Base-by-base conservation (phyloP, 2,797 vertebrate species). In the Semotilus atromaculatus region DNA sequence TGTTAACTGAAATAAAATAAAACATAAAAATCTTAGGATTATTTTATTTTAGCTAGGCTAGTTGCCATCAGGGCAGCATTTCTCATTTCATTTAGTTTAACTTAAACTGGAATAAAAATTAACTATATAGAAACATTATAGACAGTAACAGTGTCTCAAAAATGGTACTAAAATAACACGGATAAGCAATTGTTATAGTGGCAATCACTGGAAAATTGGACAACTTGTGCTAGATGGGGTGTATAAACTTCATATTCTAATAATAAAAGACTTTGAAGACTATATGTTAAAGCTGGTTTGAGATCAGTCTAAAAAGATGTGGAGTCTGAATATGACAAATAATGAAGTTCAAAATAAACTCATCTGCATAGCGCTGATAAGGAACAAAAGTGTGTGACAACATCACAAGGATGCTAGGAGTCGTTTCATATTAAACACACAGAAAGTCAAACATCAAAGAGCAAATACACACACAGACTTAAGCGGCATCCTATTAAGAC, bases 391-490 rank as follows among this genome's bases (percentile, higher is more conserved):
- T 36, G 19, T 31, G 38, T 4, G 53, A 78, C 55, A 45, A 60
- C 53, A 62, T 64, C 11, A 72, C 76, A 72, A 62, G 31, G 66
- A 84, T 84, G 29, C 66, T 34, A 64, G 48, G n/a, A 67, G 43
- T 36, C 31, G 7, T 66, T 53, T 71, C 40, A 26, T 43, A 78
- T 71, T 58, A 62, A 60, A 81, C 70, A 67, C 78, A 53, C 58
- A 66, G 76, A 71, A 72, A 53, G 77, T 85, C 76, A 87, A 84
- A 86, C 84, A 82, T 79, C 72, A 77, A 62, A 83, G 76, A 62
- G 13, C 66, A 78, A 77, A 85, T 40, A 81, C 53, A 73, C 81
- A 80, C 66, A 67, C 74, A 73, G 18, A 84, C 55, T 78, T 81
- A 26, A 80, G 34, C 82, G 1, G 13, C 19, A 34, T 45, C 67